Evolutionary conservation across 1,140 invertebrate genomes (phyloP).

Genomic region (Drosophila ercepeae): DNA sequence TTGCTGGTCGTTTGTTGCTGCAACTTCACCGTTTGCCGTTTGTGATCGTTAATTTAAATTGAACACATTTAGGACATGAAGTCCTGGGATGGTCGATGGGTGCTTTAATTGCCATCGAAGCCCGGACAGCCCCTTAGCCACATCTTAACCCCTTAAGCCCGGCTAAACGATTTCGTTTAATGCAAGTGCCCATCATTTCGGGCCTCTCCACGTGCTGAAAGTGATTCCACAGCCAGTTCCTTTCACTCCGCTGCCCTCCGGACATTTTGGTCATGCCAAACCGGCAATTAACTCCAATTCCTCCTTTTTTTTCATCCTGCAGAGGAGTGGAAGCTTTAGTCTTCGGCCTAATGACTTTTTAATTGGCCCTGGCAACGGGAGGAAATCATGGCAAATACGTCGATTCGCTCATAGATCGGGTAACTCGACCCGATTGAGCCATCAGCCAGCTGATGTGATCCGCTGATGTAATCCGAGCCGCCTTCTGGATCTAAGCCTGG

Average conservation of each 20-base stretch:
- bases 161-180: conserved; percentile 79
- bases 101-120: conserved; percentile 67
- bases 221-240: conserved; percentile 50
- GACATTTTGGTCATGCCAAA: conserved; percentile 71
- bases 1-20: conserved; percentile 11
- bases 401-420: conserved; percentile 32
- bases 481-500: conserved; percentile 51
- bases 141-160: conserved; percentile 4
- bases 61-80: conserved; percentile 81
- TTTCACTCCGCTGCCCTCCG: conserved; percentile 32
- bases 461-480: conserved; percentile 63
- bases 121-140: not conserved
- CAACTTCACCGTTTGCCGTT: conserved; percentile 33
- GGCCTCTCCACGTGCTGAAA: conserved; percentile 70
- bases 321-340: conserved; percentile 4
- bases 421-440: conserved; percentile 67
- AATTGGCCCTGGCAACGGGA: conserved; percentile 49
- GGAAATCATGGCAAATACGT: conserved; percentile 32
- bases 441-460: conserved; percentile 35
- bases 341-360: conserved; percentile 73
- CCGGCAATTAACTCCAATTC: conserved; percentile 66
- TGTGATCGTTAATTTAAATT: conserved; percentile 81
- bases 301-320: not conserved
- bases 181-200: conserved; percentile 79
- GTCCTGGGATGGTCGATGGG: conserved; percentile 25